Percentiles rank a stretch among this genome's conserved stretches.
phyloP scores from a whole-genome alignment of 2,113 vertebrate genomes.

The Cyanistes caeruleus region DNA sequence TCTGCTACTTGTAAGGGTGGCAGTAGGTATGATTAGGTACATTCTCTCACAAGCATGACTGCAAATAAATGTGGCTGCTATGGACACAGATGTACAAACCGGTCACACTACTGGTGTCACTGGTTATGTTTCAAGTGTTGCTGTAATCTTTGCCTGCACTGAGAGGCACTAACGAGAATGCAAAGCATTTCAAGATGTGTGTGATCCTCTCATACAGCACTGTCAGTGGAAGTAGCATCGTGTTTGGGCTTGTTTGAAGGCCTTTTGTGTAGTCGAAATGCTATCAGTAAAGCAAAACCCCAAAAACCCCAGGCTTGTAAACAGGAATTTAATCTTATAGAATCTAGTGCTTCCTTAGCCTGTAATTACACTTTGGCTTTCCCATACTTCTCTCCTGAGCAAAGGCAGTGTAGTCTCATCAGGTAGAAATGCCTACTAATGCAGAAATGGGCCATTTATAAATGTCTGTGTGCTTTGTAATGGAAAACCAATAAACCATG shows the following conservation, averaged over 20 bases:
- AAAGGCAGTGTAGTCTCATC: not conserved
- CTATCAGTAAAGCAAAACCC: not conserved
- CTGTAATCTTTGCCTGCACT: not conserved
- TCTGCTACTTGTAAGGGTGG: not conserved
- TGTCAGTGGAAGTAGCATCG: not conserved
- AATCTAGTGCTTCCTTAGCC: not conserved
- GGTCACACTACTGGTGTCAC: not conserved
- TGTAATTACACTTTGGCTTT: not conserved
- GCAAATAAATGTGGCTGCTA: rapidly evolving
- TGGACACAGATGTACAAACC: not conserved
- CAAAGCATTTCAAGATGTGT: not conserved
- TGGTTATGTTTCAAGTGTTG: not conserved
- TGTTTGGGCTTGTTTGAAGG: not conserved
- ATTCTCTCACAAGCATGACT: not conserved
- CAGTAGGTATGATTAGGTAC: not conserved
- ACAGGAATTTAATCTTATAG: not conserved
- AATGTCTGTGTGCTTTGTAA: not conserved
- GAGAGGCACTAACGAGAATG: not conserved
- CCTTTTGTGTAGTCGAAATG: not conserved
- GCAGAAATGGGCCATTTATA: not conserved
- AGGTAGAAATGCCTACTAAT: not conserved
- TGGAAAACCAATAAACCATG: rapidly evolving
- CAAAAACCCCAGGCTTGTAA: not conserved
- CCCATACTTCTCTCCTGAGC: not conserved
- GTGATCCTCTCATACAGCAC: not conserved